phyloP scores from a whole-genome alignment of 1,140 invertebrate species.

The Aphelinus atriplicis region DNA sequence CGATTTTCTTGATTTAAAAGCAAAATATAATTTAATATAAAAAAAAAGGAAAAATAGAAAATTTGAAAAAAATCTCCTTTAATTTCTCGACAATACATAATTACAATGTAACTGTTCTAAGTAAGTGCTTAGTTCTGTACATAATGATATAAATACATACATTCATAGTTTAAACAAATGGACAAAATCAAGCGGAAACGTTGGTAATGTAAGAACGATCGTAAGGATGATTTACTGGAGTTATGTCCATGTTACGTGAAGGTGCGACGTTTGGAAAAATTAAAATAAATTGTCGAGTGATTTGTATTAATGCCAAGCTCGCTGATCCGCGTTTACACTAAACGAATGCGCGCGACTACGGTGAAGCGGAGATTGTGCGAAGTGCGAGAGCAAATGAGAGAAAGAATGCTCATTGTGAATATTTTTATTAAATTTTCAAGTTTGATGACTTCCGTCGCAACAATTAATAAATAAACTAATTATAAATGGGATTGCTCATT shows the following conservation, averaged over 20 bases:
- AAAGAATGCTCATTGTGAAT: slow-evolving; percentile 67
- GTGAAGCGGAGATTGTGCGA: slow-evolving; percentile 47
- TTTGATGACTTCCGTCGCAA: slow-evolving; percentile 67
- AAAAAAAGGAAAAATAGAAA: neutral
- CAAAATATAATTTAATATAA: no score
- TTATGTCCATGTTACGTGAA: slow-evolving; percentile 9
- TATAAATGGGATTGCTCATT: slow-evolving; percentile 53
- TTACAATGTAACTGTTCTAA: slow-evolving; percentile 19
- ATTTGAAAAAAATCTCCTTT: neutral
- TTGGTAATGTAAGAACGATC: slow-evolving; percentile 20
- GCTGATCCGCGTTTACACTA: slow-evolving; percentile 33
- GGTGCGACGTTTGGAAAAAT: slow-evolving; percentile 25
- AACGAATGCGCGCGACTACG: slow-evolving; percentile 35
- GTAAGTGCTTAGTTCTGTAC: slow-evolving; percentile 36
- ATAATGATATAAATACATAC: slow-evolving; percentile 32
- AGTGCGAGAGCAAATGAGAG: slow-evolving; percentile 53
- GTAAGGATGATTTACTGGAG: slow-evolving; percentile 24
- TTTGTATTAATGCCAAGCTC: slow-evolving; percentile 31
- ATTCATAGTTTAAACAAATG: slow-evolving; percentile 35
- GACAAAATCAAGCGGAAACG: slow-evolving; percentile 27
- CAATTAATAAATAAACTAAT: slow-evolving; percentile 68
- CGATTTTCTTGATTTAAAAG: no score
- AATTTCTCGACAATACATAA: neutral
- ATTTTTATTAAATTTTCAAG: slow-evolving; percentile 69
- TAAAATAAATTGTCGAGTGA: slow-evolving; percentile 30